Conservation (phyloP, 2,797 vertebrate species). For the Cuculus canorus region DNA sequence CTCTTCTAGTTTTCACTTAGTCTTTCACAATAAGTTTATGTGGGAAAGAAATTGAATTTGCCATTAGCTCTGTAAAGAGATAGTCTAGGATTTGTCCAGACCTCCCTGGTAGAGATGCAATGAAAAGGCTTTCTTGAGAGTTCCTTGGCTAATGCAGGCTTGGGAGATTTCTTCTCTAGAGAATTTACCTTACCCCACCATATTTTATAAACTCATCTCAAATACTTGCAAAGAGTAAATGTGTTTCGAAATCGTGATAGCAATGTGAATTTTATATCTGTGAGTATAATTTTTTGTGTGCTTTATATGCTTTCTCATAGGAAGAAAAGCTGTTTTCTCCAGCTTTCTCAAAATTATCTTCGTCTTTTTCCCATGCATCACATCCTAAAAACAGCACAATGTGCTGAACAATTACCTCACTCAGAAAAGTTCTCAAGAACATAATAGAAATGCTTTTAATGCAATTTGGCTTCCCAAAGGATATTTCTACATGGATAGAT, state of each 20-base stretch:
- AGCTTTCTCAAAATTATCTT: conserved; percentile 45
- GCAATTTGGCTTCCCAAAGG: conserved; percentile 17
- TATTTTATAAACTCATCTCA: not conserved
- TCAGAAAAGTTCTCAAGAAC: conserved; percentile 11
- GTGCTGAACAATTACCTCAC: not conserved
- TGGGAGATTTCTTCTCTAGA: not conserved
- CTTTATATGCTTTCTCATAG: not conserved
- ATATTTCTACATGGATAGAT: not conserved
- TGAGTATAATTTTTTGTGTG: not conserved
- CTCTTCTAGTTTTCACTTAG: not conserved
- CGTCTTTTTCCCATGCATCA: not conserved
- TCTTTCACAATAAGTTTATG: not conserved
- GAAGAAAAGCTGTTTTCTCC: not conserved
- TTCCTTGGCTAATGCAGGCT: not conserved
- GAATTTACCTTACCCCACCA: not conserved
- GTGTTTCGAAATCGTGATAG: not conserved
- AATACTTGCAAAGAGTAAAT: not conserved
- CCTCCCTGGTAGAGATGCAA: not conserved
- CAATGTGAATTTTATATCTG: not conserved
- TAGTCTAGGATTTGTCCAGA: not conserved
- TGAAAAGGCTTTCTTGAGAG: not conserved
- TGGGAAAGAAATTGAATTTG: not conserved
- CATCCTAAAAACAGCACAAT: conserved; percentile 15
- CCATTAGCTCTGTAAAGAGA: not conserved
- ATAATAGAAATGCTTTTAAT: conserved; percentile 39